phyloP scores from a whole-genome alignment of 2,888 invertebrate genomes.

The Mellilla xanthometata region DNA sequence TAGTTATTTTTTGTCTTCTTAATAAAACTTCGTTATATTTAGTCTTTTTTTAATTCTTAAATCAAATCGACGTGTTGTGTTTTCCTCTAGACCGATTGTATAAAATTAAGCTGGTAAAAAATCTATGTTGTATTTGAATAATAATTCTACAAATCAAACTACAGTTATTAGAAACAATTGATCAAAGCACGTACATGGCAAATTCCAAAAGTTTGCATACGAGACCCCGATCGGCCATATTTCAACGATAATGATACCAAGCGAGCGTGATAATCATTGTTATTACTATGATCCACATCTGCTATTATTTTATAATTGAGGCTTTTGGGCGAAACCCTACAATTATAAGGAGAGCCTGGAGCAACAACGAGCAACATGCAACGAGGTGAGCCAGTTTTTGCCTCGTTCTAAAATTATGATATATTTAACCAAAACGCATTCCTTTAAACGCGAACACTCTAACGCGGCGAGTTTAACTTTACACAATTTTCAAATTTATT shows the following conservation, averaged over 20 bases:
- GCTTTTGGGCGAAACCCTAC: constrained; percentile 80
- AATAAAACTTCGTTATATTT: no score
- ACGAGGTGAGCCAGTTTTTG: constrained; percentile 70
- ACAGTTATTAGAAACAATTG: constrained; percentile 8
- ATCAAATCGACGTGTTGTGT: no score
- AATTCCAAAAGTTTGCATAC: constrained; percentile 74
- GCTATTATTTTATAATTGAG: constrained; percentile 83
- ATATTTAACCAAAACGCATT: constrained; percentile 59
- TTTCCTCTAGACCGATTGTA: no score
- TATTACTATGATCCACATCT: constrained; percentile 82
- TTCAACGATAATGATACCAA: constrained; percentile 76
- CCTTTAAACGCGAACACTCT: constrained; percentile 40
- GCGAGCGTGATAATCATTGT: constrained; percentile 82
- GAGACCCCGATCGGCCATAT: constrained; percentile 65
- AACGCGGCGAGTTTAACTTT: constrained; percentile 12
- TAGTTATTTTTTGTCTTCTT: no score
- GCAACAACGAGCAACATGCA: constrained; percentile 71
- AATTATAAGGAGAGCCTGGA: constrained; percentile 80
- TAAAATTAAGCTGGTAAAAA: no score
- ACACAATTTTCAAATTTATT: constrained; percentile 2
- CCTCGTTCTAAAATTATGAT: constrained; percentile 70
- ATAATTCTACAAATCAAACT: neutral
- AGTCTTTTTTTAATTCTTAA: no score
- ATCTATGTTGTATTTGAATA: no score
- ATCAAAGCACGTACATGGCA: constrained; percentile 35